These are phyloP conservation scores for Stichodactyla helianthus DNA, from an alignment of 64 coral and sea anemone species.

Conservation along the genomic window DNA sequence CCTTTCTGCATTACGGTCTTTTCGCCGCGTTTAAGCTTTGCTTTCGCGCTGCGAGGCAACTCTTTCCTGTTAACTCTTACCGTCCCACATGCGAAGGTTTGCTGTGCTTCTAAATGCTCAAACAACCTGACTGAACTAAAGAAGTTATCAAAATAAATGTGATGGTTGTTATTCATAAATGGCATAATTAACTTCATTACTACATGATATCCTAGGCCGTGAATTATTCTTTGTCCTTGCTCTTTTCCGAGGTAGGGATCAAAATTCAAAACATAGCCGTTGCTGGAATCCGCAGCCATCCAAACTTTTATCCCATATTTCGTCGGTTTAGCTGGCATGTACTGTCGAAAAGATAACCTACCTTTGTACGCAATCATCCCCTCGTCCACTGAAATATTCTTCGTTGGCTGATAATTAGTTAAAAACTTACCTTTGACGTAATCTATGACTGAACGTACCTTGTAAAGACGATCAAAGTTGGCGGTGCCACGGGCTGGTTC, in stretches of 20 bases:
- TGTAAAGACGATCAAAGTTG: constrained; percentile 47
- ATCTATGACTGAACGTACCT: constrained; percentile 32
- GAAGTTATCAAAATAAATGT: constrained; percentile 50
- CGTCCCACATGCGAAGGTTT: constrained; percentile 44
- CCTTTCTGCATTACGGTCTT: not conserved
- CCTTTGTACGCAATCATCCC: constrained; percentile 55
- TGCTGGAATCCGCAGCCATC: constrained; percentile 36
- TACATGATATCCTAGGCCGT: constrained; percentile 31
- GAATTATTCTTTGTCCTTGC: not conserved
- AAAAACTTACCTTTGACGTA: constrained; percentile 35
- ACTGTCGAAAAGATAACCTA: constrained; percentile 23
- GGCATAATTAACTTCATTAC: constrained; percentile 40
- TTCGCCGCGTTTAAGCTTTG: not conserved
- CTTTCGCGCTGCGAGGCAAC: constrained; percentile 27
- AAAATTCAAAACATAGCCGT: constrained; percentile 43
- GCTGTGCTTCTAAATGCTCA: constrained; percentile 27
- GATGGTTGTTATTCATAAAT: constrained; percentile 42
- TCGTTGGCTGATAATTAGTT: constrained; percentile 12
- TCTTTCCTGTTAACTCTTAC: constrained; percentile 16
- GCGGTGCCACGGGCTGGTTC: constrained; percentile 19
- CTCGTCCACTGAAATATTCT: constrained; percentile 30
- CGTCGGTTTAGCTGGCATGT: constrained; percentile 44
- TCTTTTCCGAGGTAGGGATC: constrained; percentile 34
- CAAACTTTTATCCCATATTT: constrained; percentile 54
- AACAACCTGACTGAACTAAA: constrained; percentile 34